phyloP scores from a whole-genome alignment of 2,113 vertebrate genomes.

The Oryzias woworae region DNA sequence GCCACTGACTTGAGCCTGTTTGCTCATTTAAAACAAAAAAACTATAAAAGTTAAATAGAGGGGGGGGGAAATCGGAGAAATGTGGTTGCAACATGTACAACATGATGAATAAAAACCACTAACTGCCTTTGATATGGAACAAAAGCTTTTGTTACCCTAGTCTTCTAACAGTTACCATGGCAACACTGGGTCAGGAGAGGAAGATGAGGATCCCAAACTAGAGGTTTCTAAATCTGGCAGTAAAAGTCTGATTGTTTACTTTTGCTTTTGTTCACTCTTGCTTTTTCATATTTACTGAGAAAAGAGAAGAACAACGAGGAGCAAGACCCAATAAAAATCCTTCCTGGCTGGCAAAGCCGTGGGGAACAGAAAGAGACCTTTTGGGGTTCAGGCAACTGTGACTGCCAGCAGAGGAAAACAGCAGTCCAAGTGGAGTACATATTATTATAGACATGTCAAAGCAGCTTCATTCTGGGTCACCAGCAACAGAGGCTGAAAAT shows the following conservation, averaged over 20 bases:
- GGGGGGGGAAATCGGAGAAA: slow-evolving; percentile 33
- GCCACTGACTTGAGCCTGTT: slow-evolving; percentile 7
- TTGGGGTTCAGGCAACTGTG: slow-evolving; percentile 33
- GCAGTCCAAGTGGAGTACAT: slow-evolving; percentile 30
- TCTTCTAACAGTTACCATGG: slow-evolving; percentile 61
- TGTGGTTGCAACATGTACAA: slow-evolving; percentile 35
- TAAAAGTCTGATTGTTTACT: slow-evolving; percentile 21
- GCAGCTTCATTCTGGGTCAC: slow-evolving; percentile 33
- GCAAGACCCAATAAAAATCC: slow-evolving; percentile 33
- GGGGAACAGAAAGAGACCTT: slow-evolving; percentile 48
- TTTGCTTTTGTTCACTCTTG: slow-evolving; percentile 7
- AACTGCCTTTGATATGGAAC: slow-evolving; percentile 45
- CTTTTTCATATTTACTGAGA: slow-evolving; percentile 12
- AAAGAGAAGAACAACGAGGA: slow-evolving; percentile 24
- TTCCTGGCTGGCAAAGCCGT: slow-evolving; percentile 54
- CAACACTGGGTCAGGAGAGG: slow-evolving; percentile 39
- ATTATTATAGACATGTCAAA: slow-evolving; percentile 37
- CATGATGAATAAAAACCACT: slow-evolving; percentile 37
- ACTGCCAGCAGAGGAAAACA: slow-evolving; percentile 59
- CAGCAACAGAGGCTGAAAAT: slow-evolving; percentile 11
- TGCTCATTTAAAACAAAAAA: background rate
- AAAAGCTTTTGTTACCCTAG: slow-evolving; percentile 60
- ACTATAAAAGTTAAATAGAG: slow-evolving; percentile 14
- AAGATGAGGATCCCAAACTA: slow-evolving; percentile 54
- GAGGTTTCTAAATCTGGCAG: slow-evolving; percentile 48